phyloP scores from a whole-genome alignment of 2,888 invertebrate genomes.

The Watsonalla cultraria region DNA sequence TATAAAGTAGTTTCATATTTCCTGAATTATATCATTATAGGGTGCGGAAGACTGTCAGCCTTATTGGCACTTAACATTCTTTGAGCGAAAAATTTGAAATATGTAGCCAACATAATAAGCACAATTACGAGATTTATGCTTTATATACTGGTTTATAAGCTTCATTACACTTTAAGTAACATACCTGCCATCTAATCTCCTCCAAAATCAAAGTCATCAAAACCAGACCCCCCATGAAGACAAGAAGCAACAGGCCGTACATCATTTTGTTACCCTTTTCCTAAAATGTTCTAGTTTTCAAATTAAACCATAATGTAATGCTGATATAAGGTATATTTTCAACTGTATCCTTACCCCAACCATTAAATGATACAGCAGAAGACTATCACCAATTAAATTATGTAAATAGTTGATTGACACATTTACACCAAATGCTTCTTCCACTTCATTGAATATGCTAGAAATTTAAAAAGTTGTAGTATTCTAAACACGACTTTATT shows the following conservation, averaged over 20 bases:
- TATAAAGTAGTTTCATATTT: too few relatives aligned
- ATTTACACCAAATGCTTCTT: constrained; percentile 35
- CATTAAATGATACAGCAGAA: constrained; percentile 38
- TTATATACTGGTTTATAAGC: too few relatives aligned
- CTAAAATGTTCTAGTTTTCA: constrained; percentile 15
- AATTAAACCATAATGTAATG: background rate
- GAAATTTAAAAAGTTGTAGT: constrained; percentile 8
- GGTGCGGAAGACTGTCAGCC: too few relatives aligned
- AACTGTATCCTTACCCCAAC: constrained; percentile 25
- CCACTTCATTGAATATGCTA: constrained; percentile 33
- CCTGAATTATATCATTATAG: too few relatives aligned
- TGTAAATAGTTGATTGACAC: constrained; percentile 34
- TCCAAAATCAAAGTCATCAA: constrained; percentile 34
- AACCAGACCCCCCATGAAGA: constrained; percentile 25
- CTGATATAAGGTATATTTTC: too few relatives aligned
- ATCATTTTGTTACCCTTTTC: constrained; percentile 21
- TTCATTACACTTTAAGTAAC: too few relatives aligned
- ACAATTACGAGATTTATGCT: background rate
- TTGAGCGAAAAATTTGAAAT: background rate
- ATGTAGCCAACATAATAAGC: background rate
- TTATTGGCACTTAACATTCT: too few relatives aligned
- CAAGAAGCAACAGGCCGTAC: constrained; percentile 26
- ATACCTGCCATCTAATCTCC: constrained; percentile 26
- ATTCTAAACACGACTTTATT: background rate
- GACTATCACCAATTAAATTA: constrained; percentile 37